phyloP scores from a whole-genome alignment of 2,888 invertebrate genomes.

The Helobdella robusta region DNA sequence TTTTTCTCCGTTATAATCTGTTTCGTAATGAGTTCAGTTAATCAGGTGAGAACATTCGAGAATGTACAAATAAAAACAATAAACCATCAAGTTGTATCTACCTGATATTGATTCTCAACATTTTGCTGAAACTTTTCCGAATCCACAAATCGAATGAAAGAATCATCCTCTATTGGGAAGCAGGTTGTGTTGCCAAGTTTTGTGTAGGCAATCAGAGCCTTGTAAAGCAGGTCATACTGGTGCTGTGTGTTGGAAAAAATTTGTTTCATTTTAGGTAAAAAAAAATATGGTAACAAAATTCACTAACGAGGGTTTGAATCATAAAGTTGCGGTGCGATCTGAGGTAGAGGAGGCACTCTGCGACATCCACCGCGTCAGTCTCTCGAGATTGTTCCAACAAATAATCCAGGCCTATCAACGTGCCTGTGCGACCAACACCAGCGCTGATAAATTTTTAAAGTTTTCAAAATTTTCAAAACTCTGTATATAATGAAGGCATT shows the following conservation, averaged over 20 bases:
- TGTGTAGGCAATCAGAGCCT: background rate
- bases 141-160: background rate
- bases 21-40: too few species aligned
- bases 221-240: background rate
- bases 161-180: background rate
- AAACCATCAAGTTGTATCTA: too few species aligned
- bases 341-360: slow-evolving; percentile 5
- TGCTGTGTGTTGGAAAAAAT: background rate
- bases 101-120: background rate
- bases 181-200: background rate
- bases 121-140: background rate
- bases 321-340: slow-evolving; percentile 17
- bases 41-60: too few species aligned
- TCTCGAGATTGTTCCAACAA: slow-evolving; percentile 16
- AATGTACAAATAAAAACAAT: too few species aligned
- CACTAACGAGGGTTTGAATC: slow-evolving; percentile 22
- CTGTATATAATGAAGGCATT: background rate
- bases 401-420: slow-evolving; percentile 20
- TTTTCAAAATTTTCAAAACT: background rate
- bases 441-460: slow-evolving; percentile 13
- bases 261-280: background rate
- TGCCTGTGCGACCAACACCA: slow-evolving; percentile 24
- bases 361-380: slow-evolving; percentile 15
- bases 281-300: background rate
- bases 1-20: too few species aligned